Percentiles rank a stretch among this genome's conserved stretches.
Conservation (phyloP, 2,888 invertebrate genomes). For the Quadroppia sp. region DNA sequence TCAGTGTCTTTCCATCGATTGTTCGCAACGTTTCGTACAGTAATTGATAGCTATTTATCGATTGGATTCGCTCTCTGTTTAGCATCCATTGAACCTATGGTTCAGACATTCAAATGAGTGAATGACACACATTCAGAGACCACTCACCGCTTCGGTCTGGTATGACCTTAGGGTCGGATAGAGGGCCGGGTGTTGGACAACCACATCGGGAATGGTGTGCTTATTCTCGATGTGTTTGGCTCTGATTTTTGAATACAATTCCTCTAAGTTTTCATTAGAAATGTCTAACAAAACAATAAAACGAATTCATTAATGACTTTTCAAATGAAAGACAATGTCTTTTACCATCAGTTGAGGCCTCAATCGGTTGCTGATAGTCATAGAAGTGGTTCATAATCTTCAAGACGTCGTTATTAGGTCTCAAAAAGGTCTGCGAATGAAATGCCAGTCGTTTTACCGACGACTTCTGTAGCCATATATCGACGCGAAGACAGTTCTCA, state of each 20-base stretch:
- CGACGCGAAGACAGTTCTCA: not conserved
- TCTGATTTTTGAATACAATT: constrained; percentile 22
- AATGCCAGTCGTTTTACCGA: not conserved
- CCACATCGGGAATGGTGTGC: not conserved
- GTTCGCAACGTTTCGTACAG: constrained; percentile 43
- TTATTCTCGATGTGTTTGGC: constrained; percentile 21
- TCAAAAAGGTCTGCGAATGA: constrained; percentile 15
- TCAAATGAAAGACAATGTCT: not conserved
- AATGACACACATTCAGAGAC: not conserved
- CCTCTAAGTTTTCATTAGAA: constrained; percentile 7
- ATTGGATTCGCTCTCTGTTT: constrained; percentile 56
- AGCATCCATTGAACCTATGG: constrained; percentile 62
- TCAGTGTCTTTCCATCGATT: constrained; percentile 51
- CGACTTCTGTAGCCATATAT: not conserved
- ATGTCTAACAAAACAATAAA: not conserved
- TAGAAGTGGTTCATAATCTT: constrained; percentile 20
- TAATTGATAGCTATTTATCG: constrained; percentile 10
- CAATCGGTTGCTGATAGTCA: not conserved
- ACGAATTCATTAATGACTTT: not conserved
- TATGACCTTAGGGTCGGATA: constrained; percentile 61
- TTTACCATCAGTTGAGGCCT: not conserved
- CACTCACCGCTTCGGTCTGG: constrained; percentile 61
- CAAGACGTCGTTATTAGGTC: not conserved
- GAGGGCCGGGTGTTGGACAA: constrained; percentile 22
- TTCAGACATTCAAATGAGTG: not conserved